phyloP scores from a whole-genome alignment of 2,797 vertebrate species.

The Podargus strigoides region DNA sequence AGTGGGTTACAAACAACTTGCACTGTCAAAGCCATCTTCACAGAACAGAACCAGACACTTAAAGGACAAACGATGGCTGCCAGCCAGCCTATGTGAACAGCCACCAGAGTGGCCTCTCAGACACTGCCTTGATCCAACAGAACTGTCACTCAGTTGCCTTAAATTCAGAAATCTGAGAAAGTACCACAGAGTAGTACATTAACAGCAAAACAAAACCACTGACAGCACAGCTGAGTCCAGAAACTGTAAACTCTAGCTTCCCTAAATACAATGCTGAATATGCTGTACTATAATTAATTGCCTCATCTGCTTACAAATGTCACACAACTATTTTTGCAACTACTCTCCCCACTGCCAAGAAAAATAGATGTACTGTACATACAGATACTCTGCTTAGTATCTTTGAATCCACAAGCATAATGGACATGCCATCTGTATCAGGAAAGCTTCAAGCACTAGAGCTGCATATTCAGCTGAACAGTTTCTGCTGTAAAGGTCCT shows the following conservation, averaged over 20 bases:
- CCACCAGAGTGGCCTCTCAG: background rate
- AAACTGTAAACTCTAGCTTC: background rate
- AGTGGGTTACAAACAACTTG: background rate
- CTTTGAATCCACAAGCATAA: background rate
- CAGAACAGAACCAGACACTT: rapidly evolving
- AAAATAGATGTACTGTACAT: background rate
- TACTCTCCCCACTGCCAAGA: background rate
- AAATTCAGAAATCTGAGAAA: background rate
- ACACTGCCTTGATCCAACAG: background rate
- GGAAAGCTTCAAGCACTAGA: background rate
- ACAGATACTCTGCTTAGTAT: background rate
- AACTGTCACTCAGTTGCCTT: background rate
- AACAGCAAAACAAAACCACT: background rate
- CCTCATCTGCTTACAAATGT: background rate
- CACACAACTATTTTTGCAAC: background rate
- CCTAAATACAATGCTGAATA: background rate
- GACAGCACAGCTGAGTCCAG: background rate
- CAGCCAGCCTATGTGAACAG: rapidly evolving
- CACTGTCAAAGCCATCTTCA: background rate
- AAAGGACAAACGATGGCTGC: background rate
- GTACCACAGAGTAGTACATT: background rate
- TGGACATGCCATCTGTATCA: background rate
- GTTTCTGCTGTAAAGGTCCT: background rate
- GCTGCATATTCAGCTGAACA: background rate
- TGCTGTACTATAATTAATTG: background rate